Percentiles rank a stretch among this genome's conserved stretches.
These are phyloP conservation scores for Lochmaea crataegi DNA, from an alignment of 2,888 invertebrate genomes.

Conservation along the genomic window DNA sequence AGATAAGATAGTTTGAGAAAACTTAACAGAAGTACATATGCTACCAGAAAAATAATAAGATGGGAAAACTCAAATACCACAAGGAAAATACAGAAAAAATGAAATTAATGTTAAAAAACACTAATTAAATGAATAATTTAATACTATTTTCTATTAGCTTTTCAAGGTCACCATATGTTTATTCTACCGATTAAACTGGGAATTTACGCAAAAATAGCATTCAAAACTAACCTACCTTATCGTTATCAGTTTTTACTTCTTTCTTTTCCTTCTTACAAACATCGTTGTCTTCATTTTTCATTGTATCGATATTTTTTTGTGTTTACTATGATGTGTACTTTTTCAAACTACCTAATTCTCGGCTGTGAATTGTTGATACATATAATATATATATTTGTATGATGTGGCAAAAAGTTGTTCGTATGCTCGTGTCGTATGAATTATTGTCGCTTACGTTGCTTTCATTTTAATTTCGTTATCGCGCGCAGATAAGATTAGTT, in stretches of 20 bases:
- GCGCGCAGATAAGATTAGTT: slow-evolving; percentile 16
- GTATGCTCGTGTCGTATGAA: slow-evolving; percentile 8
- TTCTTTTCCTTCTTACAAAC: not conserved
- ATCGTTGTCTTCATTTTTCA: slow-evolving; percentile 16
- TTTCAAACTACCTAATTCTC: slow-evolving; percentile 3
- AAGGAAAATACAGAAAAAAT: too few relatives aligned
- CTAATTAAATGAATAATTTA: too few relatives aligned
- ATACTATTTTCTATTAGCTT: not conserved
- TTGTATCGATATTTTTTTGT: slow-evolving; percentile 4
- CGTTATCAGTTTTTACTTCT: slow-evolving; percentile 7
- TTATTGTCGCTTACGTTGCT: slow-evolving; percentile 29
- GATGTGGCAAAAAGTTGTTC: slow-evolving; percentile 14
- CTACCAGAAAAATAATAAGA: too few relatives aligned
- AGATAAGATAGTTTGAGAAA: too few relatives aligned
- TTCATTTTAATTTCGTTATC: slow-evolving; percentile 25
- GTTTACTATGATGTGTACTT: not conserved
- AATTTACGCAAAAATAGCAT: not conserved
- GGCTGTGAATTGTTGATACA: not conserved
- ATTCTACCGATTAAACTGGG: not conserved
- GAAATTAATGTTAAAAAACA: too few relatives aligned
- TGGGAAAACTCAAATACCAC: too few relatives aligned
- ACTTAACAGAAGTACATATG: not conserved
- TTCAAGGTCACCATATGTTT: slow-evolving; percentile 16
- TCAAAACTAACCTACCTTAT: slow-evolving; percentile 30
- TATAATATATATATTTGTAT: slow-evolving; percentile 10